Base-by-base conservation (phyloP, 2,113 vertebrate species). In the Puntigrus tetrazona region DNA sequence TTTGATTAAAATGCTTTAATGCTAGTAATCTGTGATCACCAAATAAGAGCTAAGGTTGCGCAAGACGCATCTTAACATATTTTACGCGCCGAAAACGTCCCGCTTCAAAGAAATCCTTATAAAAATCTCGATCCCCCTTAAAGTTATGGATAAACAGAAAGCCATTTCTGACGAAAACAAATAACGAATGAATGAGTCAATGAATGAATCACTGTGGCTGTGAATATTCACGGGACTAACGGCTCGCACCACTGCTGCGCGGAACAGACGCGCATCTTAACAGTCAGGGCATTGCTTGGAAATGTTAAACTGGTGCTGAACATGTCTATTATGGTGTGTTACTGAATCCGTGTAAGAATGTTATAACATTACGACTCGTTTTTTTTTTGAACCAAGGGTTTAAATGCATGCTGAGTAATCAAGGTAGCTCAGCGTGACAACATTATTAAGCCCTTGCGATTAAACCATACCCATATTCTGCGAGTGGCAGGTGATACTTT, bases 401-500 rank as follows among this genome's bases (percentile, higher is more conserved):
- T 38, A 14, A 55, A 22, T 34, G 1, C 22, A 61, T 16, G 65
- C n/a, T 43, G 69, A 13, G n/a, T 57, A 57, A n/a, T 78, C 50
- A 57, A 36, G 20, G 38, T 63, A 63, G 25, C 9, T 61, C 57
- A 27, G 25, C n/a, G 9, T 59, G 76, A n/a, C 5, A 55, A 14
- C 36, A 61, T 41, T n/a, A 38, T 29, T 36, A 61, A 27, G n/a
- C 34, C 0, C 55, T 2, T 14, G 0, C 13, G 34, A 59, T 38
- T 16, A 5, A 16, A 16, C 22, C 52, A 57, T 59, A n/a, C 6
- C 3, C n/a, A 41, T 61, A 78, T 63, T 78, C 77, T 38, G 7
- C n/a, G n/a, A 61, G 55, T 29, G 36, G 77, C 77, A 78, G 55
- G 77, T 78, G 55, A 78, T 61, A 20, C 27, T 36, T 61, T 27